A percentile compares a stretch with the other conserved stretches of the same genome.
phyloP scores from a whole-genome alignment of 1,140 invertebrate genomes.

The Ruditapes philippinarum region DNA sequence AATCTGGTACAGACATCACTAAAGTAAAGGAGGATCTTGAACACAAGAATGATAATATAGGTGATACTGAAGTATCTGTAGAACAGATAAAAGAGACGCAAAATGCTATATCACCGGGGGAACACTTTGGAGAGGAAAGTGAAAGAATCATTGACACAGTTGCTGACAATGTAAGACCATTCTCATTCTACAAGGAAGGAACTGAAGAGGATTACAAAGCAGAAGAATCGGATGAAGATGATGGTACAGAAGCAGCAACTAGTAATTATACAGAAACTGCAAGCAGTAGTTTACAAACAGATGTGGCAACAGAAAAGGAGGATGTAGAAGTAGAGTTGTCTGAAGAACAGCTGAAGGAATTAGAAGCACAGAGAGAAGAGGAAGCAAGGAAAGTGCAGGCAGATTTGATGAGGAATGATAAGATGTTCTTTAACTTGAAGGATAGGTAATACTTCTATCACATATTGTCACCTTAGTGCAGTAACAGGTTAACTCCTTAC shows the following conservation, averaged over 20 bases:
- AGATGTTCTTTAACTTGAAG: constrained; percentile 24
- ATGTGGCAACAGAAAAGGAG: background rate
- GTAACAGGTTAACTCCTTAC: no score
- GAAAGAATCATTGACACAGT: background rate
- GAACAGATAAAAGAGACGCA: no score
- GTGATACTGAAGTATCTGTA: background rate
- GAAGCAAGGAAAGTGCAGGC: background rate
- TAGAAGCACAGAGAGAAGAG: background rate
- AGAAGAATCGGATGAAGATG: background rate
- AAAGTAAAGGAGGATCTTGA: no score
- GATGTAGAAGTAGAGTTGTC: background rate
- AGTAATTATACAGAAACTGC: background rate
- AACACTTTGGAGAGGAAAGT: no score
- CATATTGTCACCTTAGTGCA: no score
- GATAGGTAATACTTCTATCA: no score
- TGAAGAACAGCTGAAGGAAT: background rate
- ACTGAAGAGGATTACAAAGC: background rate
- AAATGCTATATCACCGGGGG: no score
- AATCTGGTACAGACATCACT: background rate
- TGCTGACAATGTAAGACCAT: background rate
- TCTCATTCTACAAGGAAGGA: constrained; percentile 13
- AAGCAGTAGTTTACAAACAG: background rate
- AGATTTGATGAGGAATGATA: background rate
- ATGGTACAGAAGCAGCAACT: background rate
- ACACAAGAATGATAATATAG: no score